These are phyloP conservation scores for Copidosoma aretas DNA, from an alignment of 2,888 invertebrate species.

Conservation along the genomic window DNA sequence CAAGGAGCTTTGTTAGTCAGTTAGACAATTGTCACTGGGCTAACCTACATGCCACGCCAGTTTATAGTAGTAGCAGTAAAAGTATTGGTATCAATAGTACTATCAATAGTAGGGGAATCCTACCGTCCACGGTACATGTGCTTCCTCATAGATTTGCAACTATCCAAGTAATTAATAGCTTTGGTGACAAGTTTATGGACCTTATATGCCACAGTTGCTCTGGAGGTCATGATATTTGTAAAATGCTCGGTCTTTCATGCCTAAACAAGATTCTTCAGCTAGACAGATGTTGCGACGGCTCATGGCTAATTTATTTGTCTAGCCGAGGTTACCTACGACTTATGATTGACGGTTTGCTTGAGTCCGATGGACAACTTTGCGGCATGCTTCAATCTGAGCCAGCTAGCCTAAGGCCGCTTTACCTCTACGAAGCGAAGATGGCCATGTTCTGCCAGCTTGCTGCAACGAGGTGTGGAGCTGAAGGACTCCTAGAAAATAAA, in stretches of 20 bases:
- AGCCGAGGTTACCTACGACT: constrained; percentile 79
- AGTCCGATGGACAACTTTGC: constrained; percentile 75
- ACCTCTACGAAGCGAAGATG: constrained; percentile 89
- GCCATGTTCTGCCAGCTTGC: constrained; percentile 77
- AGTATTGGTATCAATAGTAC: no score
- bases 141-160: constrained; percentile 62
- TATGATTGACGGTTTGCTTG: constrained; percentile 79
- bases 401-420: constrained; percentile 76
- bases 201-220: constrained; percentile 86
- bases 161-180: constrained; percentile 72
- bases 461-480: constrained; percentile 72
- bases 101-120: no score
- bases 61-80: no score
- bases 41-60: constrained; percentile 34
- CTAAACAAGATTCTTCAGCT: constrained; percentile 80
- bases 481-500: constrained; percentile 69
- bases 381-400: constrained; percentile 72
- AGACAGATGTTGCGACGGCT: constrained; percentile 69
- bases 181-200: constrained; percentile 82
- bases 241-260: constrained; percentile 85
- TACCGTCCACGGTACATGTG: constrained; percentile 49
- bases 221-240: constrained; percentile 86
- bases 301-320: constrained; percentile 70
- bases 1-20: constrained; percentile 70
- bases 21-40: constrained; percentile 68